A percentile compares a stretch with the other conserved stretches of the same genome.
Conservation (phyloP, 2,888 invertebrate species). For the Osedax frankpressi region DNA sequence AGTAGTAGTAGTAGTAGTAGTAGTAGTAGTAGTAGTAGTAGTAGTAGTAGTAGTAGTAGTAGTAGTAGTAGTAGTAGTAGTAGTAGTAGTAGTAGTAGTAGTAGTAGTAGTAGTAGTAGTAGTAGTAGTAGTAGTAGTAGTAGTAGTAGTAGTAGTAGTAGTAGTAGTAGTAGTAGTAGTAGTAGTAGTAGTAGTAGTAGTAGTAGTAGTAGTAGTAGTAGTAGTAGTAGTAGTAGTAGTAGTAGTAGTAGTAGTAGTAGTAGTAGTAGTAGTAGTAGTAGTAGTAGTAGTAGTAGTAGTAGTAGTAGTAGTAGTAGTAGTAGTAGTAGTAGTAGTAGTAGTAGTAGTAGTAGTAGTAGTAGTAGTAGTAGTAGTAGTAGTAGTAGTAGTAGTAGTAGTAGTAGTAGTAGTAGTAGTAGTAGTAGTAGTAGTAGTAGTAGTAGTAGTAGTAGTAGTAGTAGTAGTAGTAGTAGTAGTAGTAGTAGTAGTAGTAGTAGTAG, state of each 20-base stretch:
- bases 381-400: too few relatives aligned
- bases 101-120: conserved; percentile 20
- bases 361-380: too few relatives aligned
- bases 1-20: conserved; percentile 17
- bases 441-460: too few relatives aligned
- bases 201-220: conserved; percentile 16
- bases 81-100: conserved; percentile 20
- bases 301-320: too few relatives aligned
- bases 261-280: neutral
- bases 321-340: too few relatives aligned
- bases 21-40: conserved; percentile 16
- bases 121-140: conserved; percentile 18
- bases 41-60: conserved; percentile 16
- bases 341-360: too few relatives aligned
- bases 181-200: conserved; percentile 3
- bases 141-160: conserved; percentile 19
- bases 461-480: too few relatives aligned
- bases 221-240: neutral
- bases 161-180: conserved; percentile 18
- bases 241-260: neutral
- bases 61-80: conserved; percentile 20
- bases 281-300: too few relatives aligned
- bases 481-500: too few relatives aligned
- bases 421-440: too few relatives aligned
- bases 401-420: too few relatives aligned